Conservation (phyloP, 2,113 vertebrate genomes). For the Chaetura pelagica region DNA sequence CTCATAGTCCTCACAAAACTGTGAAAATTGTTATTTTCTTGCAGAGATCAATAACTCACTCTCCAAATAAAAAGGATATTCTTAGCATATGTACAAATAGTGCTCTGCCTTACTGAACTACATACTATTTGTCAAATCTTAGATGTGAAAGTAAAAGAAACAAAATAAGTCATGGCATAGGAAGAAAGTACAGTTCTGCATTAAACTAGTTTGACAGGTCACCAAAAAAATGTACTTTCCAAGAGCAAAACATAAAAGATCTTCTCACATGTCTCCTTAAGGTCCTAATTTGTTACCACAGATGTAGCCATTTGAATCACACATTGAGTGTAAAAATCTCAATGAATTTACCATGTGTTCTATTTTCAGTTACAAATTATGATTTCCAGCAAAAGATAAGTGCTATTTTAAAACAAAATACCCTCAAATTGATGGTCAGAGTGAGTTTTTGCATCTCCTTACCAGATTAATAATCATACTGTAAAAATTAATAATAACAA, state of each 20-base stretch:
- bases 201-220: background rate
- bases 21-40: constrained; percentile 30
- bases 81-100: constrained; percentile 7
- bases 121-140: background rate
- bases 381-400: background rate
- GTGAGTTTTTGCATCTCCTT: background rate
- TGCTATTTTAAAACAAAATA: background rate
- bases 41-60: constrained; percentile 32
- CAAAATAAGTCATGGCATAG: background rate
- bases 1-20: constrained; percentile 16
- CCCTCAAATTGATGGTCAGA: background rate
- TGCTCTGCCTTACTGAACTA: background rate
- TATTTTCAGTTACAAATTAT: background rate
- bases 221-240: background rate
- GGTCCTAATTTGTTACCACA: background rate
- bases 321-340: background rate
- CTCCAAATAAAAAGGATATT: constrained; percentile 36
- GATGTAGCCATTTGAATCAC: background rate
- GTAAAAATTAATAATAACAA: background rate
- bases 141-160: background rate
- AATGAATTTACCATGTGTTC: background rate
- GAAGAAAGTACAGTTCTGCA: background rate
- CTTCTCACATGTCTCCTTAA: background rate
- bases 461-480: background rate
- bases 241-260: background rate